phyloP scores from a whole-genome alignment of 2,797 vertebrate species.

The Lepidocolaptes lacrymiger region DNA sequence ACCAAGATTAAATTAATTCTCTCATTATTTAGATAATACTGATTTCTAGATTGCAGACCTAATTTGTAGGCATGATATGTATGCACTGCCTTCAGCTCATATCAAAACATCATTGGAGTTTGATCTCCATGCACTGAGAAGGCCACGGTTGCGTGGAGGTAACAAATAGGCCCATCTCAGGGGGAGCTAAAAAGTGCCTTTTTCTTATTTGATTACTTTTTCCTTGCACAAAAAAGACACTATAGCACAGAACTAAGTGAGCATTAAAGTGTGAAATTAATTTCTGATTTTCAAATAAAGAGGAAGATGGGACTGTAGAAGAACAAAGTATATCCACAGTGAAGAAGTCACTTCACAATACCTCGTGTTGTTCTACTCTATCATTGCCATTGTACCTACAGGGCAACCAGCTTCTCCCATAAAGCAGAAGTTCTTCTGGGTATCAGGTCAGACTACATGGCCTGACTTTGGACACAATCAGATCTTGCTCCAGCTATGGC shows the following conservation, averaged over 20 bases:
- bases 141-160: neutral
- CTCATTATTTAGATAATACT: neutral
- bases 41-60: neutral
- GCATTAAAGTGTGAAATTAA: constrained; percentile 65
- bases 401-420: neutral
- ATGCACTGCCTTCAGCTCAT: neutral
- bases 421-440: neutral
- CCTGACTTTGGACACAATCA: neutral
- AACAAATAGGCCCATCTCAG: neutral
- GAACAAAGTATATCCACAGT: neutral
- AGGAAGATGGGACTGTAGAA: neutral
- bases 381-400: neutral
- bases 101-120: neutral
- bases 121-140: neutral
- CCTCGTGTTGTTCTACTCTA: neutral
- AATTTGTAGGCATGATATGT: neutral
- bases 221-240: neutral
- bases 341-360: neutral
- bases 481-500: neutral
- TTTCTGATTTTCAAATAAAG: constrained; percentile 39
- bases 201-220: constrained; percentile 25
- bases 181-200: neutral
- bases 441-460: neutral
- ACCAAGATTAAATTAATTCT: neutral
- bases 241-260: neutral